Conservation (phyloP, 2,113 vertebrate genomes). For the Lophochroa leadbeateri region DNA sequence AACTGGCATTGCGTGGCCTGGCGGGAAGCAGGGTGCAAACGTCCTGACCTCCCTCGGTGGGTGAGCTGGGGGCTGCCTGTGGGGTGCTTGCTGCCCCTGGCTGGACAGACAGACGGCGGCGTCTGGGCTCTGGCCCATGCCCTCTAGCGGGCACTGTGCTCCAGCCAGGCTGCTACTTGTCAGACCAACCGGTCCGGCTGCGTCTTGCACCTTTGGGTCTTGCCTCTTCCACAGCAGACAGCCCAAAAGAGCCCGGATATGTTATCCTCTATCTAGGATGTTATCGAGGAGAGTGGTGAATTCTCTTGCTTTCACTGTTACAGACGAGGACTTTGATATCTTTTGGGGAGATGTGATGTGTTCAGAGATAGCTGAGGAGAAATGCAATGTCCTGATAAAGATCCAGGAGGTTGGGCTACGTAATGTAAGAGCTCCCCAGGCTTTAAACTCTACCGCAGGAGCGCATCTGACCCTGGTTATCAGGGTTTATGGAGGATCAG, state of each 20-base stretch:
- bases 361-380: neutral
- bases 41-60: fast-evolving
- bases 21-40: fast-evolving
- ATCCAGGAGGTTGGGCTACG: fast-evolving
- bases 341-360: neutral
- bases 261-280: neutral
- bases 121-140: fast-evolving
- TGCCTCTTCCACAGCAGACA: neutral
- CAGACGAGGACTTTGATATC: neutral
- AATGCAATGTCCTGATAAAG: neutral
- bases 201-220: fast-evolving
- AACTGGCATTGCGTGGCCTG: fast-evolving
- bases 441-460: neutral
- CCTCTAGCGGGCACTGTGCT: neutral
- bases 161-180: neutral
- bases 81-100: fast-evolving
- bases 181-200: neutral
- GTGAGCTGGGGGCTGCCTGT: fast-evolving
- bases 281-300: fast-evolving
- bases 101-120: fast-evolving
- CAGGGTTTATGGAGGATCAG: neutral
- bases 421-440: neutral
- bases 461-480: neutral
- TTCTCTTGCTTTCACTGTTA: neutral
- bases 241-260: neutral